These are phyloP conservation scores for Acinonyx jubatus DNA, from an alignment of 2,113 vertebrate genomes.

Conservation along the genomic window DNA sequence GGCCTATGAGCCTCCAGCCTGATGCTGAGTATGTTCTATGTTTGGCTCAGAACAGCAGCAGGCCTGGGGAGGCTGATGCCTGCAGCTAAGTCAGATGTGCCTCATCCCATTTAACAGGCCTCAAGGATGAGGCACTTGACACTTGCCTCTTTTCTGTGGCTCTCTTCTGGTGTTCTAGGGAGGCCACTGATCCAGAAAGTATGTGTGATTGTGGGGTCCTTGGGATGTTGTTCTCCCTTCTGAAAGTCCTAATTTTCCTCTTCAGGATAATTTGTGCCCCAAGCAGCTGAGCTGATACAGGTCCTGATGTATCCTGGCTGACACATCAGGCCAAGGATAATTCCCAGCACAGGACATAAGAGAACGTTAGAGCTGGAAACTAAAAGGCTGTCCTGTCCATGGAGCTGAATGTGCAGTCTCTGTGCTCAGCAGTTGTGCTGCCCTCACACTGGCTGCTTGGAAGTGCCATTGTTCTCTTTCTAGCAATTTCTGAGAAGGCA, in stretches of 20 bases:
- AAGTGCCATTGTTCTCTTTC: neutral
- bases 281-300: neutral
- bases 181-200: neutral
- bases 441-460: neutral
- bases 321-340: neutral
- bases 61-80: neutral
- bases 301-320: too few relatives aligned
- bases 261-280: neutral
- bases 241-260: neutral
- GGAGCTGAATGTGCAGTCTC: neutral
- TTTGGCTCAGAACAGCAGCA: neutral
- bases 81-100: neutral
- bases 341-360: neutral
- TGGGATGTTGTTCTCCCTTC: neutral
- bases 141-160: neutral
- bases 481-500: neutral
- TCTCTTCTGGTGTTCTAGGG: neutral
- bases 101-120: neutral
- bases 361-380: neutral
- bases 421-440: neutral
- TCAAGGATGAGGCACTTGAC: neutral
- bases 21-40: neutral
- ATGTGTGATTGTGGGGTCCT: neutral
- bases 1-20: rapidly evolving
- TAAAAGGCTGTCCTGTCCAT: neutral